Conservation (phyloP, 2,797 vertebrate species). For the Danio kyathit region DNA sequence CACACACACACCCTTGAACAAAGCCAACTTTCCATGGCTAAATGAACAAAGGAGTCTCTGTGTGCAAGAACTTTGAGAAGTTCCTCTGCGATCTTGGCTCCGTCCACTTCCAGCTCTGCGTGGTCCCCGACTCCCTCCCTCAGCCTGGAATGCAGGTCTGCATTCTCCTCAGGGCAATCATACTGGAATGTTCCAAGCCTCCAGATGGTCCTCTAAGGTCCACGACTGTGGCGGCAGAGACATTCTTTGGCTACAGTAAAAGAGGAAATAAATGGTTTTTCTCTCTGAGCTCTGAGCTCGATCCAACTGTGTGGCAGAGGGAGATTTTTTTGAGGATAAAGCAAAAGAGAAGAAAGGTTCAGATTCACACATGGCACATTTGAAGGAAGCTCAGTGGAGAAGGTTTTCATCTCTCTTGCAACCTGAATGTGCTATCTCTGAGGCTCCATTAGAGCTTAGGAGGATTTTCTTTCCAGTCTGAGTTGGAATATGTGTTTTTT, state of each 20-base stretch:
- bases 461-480: slow-evolving; percentile 4
- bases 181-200: slow-evolving; percentile 58
- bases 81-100: slow-evolving; percentile 27
- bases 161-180: slow-evolving; percentile 55
- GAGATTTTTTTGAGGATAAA: slow-evolving; percentile 24
- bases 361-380: slow-evolving; percentile 28
- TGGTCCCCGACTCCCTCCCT: slow-evolving; percentile 53
- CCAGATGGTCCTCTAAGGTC: slow-evolving; percentile 55
- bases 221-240: slow-evolving; percentile 25
- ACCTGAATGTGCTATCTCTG: slow-evolving; percentile 19
- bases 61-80: slow-evolving; percentile 43
- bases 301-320: slow-evolving; percentile 16
- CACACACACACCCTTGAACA: slow-evolving; percentile 25
- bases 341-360: slow-evolving; percentile 15
- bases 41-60: slow-evolving; percentile 54
- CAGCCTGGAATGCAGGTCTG: slow-evolving; percentile 53
- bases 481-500: background rate
- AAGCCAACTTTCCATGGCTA: slow-evolving; percentile 39
- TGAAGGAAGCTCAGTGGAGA: slow-evolving; percentile 18
- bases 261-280: slow-evolving; percentile 34
- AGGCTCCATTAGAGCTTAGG: slow-evolving; percentile 14
- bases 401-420: slow-evolving; percentile 16
- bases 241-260: slow-evolving; percentile 33
- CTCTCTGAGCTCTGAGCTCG: background rate
- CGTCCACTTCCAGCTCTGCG: slow-evolving; percentile 35